Evolutionary conservation across 1,140 invertebrate genomes (phyloP), one percentile per base, ranked within the genome.

Genomic region (Holcopasites calliopsidis): DNA sequence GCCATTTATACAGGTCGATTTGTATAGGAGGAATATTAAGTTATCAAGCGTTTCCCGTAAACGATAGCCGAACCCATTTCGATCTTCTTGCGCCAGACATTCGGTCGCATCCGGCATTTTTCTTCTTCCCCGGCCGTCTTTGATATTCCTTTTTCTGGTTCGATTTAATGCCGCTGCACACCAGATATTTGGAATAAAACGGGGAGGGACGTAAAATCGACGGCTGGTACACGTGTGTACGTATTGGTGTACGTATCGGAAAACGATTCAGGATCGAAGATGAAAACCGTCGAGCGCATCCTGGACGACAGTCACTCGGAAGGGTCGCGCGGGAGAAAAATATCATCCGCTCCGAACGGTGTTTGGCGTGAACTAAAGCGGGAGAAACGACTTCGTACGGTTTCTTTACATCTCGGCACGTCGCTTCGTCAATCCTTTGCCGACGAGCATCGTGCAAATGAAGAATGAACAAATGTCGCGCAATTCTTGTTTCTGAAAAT

Each of bases 241-340:
- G 42, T 47, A 61, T 70, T 44, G 64, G 54, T 62, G 65, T 49
- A 69, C 35, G 31, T 82, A 85, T 82, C 66, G 76, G 84, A 85
- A 85, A 80, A 84, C 82, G 71, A 84, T 84, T 78, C 60, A 11
- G 55, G 71, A 76, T 83, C 76, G 80, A 71, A 85, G 71, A 85
- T 83, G 80, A 80, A 80, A 84, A 80, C 47, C 50, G 64, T 82
- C 54, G 54, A 16, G 75, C 62, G 76, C 49, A 62, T 79, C 52
- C 47, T 79, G 70, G 68, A 42, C 62, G 74, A 60, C 44, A 73
- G 58, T 77, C 65, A 40, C 38, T n/a, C 52, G 55, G 54, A 71
- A 44, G 38, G 71, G 38, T 77, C 42, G 42, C 52, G 50, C 42
- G 61, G 47, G 58, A 28, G 38, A 69, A 64, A 70, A 71, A 77